Evolutionary conservation across 2,888 invertebrate species (phyloP).

Genomic region (Epinotia ramella): DNA sequence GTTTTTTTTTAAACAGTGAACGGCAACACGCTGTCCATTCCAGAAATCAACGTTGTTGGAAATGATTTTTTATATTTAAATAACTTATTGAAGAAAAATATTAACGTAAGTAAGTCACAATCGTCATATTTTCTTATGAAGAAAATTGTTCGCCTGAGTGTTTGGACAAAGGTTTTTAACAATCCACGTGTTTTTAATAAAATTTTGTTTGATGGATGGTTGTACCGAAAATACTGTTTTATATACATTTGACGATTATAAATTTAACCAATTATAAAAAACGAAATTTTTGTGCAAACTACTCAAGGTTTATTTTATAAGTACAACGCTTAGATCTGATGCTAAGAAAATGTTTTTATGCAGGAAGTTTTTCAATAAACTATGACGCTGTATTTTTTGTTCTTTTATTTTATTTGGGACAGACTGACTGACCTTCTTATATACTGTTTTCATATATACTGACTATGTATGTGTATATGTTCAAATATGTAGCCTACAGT

Average conservation of each 20-base stretch:
- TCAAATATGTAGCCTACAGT: too few relatives aligned
- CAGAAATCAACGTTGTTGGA: constrained; percentile 43
- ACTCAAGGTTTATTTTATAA: constrained; percentile 39
- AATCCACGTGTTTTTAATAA: too few relatives aligned
- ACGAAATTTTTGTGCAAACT: constrained; percentile 15
- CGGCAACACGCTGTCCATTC: constrained; percentile 38
- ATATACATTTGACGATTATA: neutral
- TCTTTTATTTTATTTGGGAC: constrained; percentile 30
- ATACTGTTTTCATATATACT: neutral
- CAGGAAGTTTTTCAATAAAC: constrained; percentile 43
- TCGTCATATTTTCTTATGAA: constrained; percentile 39
- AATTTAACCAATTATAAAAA: neutral
- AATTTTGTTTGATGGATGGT: too few relatives aligned
- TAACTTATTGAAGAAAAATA: constrained; percentile 44
- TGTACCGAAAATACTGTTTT: neutral
- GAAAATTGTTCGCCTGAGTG: constrained; percentile 40
- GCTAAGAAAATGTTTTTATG: constrained; percentile 44
- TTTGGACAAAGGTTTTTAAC: constrained; percentile 14
- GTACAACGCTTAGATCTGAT: constrained; percentile 45
- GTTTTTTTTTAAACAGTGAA: constrained; percentile 16
- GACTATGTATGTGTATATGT: too few relatives aligned
- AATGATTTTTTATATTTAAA: constrained; percentile 42
- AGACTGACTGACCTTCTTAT: constrained; percentile 26
- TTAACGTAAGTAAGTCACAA: constrained; percentile 45
- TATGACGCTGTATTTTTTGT: constrained; percentile 40